Conservation (phyloP, 2,113 vertebrate species). For the Thalassoma bifasciatum region DNA sequence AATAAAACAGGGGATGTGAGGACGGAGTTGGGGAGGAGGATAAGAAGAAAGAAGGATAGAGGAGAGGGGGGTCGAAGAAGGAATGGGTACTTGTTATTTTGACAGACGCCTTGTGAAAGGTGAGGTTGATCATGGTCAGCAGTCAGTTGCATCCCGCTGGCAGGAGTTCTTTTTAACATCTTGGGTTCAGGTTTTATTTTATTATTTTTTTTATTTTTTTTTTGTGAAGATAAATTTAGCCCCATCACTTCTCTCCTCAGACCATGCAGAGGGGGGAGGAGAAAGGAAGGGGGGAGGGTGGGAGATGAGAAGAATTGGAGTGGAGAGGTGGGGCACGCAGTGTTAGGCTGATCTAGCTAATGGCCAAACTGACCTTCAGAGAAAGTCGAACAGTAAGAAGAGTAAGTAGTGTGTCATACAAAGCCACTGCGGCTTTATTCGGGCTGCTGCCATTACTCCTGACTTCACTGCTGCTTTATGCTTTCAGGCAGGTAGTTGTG, state of each 20-base stretch:
- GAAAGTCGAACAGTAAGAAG: slow-evolving; percentile 72
- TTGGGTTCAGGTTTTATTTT: slow-evolving; percentile 53
- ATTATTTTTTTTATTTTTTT: too few relatives aligned
- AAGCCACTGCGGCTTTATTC: slow-evolving; percentile 67
- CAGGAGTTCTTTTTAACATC: slow-evolving; percentile 67
- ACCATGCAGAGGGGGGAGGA: slow-evolving; percentile 39
- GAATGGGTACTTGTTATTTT: slow-evolving; percentile 50
- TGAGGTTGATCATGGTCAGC: slow-evolving; percentile 65
- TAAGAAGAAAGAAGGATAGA: slow-evolving; percentile 61
- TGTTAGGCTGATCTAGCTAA: slow-evolving; percentile 77
- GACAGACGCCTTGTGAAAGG: slow-evolving; percentile 56
- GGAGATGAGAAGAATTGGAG: slow-evolving; percentile 70
- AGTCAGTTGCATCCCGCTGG: slow-evolving; percentile 60
- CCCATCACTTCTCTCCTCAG: slow-evolving; percentile 54
- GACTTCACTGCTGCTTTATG: slow-evolving; percentile 32
- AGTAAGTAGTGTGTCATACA: slow-evolving; percentile 71
- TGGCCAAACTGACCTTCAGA: slow-evolving; percentile 79
- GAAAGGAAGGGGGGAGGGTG: slow-evolving; percentile 45
- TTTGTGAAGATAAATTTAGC: slow-evolving; percentile 72
- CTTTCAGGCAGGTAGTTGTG: slow-evolving; percentile 8
- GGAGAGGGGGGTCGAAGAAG: slow-evolving; percentile 47
- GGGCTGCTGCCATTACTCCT: slow-evolving; percentile 53
- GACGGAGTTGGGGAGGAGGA: slow-evolving; percentile 56
- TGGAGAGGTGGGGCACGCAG: slow-evolving; percentile 71
- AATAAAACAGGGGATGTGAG: slow-evolving; percentile 77